Evolutionary conservation across 1,140 invertebrate species (phyloP).

Genomic region (Zaprionus ghesquierei): DNA sequence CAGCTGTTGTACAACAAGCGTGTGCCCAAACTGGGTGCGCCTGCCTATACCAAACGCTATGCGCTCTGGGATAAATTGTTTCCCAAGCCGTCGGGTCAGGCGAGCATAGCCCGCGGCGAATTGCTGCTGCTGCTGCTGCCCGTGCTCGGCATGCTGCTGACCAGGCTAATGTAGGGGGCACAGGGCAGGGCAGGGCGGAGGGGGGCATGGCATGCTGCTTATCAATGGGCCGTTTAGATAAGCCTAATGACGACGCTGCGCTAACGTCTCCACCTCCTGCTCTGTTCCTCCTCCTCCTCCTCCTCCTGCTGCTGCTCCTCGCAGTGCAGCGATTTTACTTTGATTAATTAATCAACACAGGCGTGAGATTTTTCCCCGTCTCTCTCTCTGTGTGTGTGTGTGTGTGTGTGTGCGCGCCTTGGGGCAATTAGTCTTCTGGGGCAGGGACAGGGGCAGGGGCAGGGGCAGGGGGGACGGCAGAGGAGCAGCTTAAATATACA

Average conservation of each 20-base stretch:
- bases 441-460: not conserved
- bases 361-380: constrained; percentile 69
- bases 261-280: not conserved
- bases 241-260: constrained; percentile 57
- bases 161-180: constrained; percentile 53
- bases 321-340: constrained; percentile 65
- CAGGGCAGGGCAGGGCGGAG: too few relatives aligned
- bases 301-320: not conserved
- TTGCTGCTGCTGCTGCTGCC: constrained; percentile 38
- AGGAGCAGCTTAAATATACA: constrained; percentile 74
- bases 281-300: not conserved
- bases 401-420: constrained; percentile 34
- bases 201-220: constrained; percentile 69
- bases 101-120: constrained; percentile 12
- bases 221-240: constrained; percentile 79
- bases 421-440: constrained; percentile 67
- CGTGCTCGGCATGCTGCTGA: constrained; percentile 82
- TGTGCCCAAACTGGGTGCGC: constrained; percentile 22
- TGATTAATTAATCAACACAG: constrained; percentile 78
- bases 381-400: not conserved
- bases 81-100: constrained; percentile 37
- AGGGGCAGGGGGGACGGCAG: not conserved
- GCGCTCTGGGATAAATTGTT: constrained; percentile 69
- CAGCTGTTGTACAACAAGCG: constrained; percentile 52
- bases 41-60: constrained; percentile 47